Evolutionary conservation across 2,888 invertebrate genomes (phyloP).

Genomic region (Nemoura dubitans): DNA sequence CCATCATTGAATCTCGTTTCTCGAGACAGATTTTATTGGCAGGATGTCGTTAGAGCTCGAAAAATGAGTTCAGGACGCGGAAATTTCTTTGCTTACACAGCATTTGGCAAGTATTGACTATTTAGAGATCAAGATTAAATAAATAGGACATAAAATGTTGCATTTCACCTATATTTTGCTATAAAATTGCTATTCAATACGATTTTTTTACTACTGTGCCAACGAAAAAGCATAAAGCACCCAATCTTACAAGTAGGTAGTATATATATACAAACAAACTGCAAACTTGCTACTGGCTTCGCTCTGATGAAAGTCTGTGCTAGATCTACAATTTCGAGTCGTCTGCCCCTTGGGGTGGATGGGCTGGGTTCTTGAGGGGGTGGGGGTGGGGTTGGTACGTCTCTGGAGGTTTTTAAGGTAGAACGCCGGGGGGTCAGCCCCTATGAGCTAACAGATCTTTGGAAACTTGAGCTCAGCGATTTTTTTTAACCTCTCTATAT

Average conservation of each 20-base stretch:
- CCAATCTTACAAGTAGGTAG: too few species aligned
- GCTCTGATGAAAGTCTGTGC: background rate
- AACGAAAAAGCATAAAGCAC: too few species aligned
- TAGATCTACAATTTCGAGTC: background rate
- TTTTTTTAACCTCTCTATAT: background rate
- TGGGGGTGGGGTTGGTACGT: background rate
- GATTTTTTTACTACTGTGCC: too few species aligned
- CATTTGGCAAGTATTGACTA: background rate
- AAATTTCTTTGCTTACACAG: background rate
- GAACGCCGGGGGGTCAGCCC: background rate
- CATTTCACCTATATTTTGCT: background rate
- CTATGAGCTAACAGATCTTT: slow-evolving; percentile 7
- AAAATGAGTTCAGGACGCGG: background rate
- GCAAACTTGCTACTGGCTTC: background rate
- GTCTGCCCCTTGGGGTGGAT: background rate
- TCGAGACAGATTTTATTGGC: background rate
- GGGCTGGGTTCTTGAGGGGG: background rate
- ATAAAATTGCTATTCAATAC: too few species aligned
- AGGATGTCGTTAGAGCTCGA: background rate
- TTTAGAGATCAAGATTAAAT: background rate
- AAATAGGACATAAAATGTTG: background rate
- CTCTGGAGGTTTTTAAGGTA: background rate
- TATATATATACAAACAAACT: background rate
- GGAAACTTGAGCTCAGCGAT: background rate
- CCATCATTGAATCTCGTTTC: background rate